Evolutionary conservation across 2,797 vertebrate species (phyloP).

Genomic region (Ciconia nigra): DNA sequence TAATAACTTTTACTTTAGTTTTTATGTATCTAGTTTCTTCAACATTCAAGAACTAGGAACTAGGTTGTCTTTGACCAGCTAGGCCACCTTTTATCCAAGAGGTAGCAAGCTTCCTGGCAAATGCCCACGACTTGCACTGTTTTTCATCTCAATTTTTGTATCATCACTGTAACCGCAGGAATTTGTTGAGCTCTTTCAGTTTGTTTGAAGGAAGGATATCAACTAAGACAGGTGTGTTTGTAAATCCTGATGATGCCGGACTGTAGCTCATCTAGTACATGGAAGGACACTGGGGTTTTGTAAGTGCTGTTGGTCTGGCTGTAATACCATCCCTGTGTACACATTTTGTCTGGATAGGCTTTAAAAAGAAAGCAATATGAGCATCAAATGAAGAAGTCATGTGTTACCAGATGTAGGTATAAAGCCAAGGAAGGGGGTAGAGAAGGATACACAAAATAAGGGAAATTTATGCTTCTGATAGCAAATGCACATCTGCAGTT

Average conservation of each 20-base stretch:
- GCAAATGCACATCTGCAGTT: background rate
- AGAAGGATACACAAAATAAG: background rate
- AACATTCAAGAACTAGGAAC: background rate
- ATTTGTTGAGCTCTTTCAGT: background rate
- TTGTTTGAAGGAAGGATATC: background rate
- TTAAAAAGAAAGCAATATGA: background rate
- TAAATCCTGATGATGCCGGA: background rate
- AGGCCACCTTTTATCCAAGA: background rate
- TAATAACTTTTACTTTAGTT: background rate
- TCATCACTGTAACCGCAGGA: background rate
- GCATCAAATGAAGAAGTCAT: background rate
- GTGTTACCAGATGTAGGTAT: background rate
- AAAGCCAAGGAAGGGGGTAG: background rate
- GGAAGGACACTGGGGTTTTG: background rate
- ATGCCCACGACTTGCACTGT: rapidly evolving
- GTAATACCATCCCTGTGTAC: background rate
- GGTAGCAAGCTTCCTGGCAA: background rate
- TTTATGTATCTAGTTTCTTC: background rate
- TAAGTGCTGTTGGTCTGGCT: background rate
- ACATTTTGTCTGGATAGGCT: background rate
- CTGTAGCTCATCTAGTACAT: background rate
- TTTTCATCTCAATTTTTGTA: background rate
- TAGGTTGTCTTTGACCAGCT: background rate
- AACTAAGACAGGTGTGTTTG: background rate
- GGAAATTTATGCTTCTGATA: background rate